Percentiles rank a stretch among this genome's conserved stretches.
Evolutionary conservation across 2,797 vertebrate genomes (phyloP).

Genomic region (Loriculus beryllinus): DNA sequence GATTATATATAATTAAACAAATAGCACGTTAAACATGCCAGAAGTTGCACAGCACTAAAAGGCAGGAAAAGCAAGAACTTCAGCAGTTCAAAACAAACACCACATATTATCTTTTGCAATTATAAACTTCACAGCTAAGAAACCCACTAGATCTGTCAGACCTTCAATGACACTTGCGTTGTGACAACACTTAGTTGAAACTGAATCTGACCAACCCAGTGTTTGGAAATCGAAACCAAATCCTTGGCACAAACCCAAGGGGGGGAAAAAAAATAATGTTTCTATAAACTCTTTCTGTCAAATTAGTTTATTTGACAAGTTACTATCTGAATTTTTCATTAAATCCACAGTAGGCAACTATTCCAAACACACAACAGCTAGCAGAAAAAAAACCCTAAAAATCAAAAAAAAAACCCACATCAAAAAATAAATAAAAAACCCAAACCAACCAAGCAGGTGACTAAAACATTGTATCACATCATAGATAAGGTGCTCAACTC

Average conservation of each 20-base stretch:
- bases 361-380: not conserved
- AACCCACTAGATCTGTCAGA: not conserved
- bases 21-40: not conserved
- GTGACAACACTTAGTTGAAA: accelerated
- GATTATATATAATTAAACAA: not conserved
- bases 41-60: not conserved
- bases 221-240: not conserved
- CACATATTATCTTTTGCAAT: not conserved
- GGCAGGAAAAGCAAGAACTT: not conserved
- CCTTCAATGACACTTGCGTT: not conserved
- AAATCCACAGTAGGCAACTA: not conserved
- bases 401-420: not conserved
- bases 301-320: not conserved
- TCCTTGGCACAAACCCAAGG: not conserved
- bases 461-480: not conserved
- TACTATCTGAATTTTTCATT: not conserved
- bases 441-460: not conserved
- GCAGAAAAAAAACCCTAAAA: not conserved
- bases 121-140: not conserved
- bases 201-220: not conserved
- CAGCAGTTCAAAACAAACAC: not conserved
- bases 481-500: not conserved
- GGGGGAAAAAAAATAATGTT: not conserved
- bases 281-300: not conserved
- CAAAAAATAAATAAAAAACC: not conserved